Conservation (phyloP, 2,113 vertebrate genomes). For the Petrocephalus zakoni region DNA sequence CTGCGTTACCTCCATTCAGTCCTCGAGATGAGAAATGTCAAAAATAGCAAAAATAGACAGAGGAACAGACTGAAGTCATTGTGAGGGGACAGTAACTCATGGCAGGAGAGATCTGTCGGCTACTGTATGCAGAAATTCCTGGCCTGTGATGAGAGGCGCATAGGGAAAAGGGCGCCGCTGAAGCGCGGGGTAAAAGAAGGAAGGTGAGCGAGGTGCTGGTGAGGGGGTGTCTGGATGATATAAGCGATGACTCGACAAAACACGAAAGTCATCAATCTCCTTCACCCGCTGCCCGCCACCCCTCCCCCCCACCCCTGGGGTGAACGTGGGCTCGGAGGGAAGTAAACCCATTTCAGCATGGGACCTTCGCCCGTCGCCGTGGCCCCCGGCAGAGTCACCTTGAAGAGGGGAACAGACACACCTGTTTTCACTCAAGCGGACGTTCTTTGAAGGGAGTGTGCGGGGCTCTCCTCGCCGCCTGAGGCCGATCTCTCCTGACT, state of each 20-base stretch:
- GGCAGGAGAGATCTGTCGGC: neutral
- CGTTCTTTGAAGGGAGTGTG: constrained; percentile 50
- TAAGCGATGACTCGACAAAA: constrained; percentile 30
- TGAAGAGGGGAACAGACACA: constrained; percentile 41
- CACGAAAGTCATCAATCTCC: constrained; percentile 2
- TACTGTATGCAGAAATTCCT: neutral
- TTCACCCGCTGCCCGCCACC: constrained; percentile 25
- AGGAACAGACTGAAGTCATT: neutral
- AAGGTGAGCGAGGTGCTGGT: too few relatives aligned
- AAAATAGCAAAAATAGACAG: neutral
- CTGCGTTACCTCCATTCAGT: neutral
- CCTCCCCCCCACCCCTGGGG: constrained; percentile 21
- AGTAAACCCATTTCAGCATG: constrained; percentile 31
- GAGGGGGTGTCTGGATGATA: neutral
- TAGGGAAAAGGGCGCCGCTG: neutral
- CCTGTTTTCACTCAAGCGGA: constrained; percentile 57
- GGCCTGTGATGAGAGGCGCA: neutral
- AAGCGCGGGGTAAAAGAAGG: neutral
- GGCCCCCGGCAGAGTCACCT: constrained; percentile 37
- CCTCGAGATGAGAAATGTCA: neutral
- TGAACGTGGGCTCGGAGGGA: constrained; percentile 39
- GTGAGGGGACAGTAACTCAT: neutral
- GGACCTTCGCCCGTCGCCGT: neutral
- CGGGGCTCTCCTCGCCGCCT: constrained; percentile 38
- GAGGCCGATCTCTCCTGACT: constrained; percentile 38